These are phyloP conservation scores for Telmatochromis bifrenatus DNA, from an alignment of 2,113 vertebrate genomes.

Conservation along the genomic window DNA sequence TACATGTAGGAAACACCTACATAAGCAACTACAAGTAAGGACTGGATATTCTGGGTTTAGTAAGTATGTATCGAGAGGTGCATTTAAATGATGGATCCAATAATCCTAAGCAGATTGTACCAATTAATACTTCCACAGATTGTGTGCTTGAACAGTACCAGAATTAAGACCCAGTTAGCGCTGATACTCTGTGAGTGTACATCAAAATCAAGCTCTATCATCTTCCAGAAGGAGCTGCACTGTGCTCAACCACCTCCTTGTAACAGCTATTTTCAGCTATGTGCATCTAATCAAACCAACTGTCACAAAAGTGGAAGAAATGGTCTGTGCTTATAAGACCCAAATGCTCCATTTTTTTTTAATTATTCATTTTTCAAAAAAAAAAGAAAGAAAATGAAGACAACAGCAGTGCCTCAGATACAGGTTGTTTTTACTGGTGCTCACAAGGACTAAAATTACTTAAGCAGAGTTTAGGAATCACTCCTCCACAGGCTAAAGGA, in stretches of 20 bases:
- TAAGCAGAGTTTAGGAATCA: not conserved
- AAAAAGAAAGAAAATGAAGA: not conserved
- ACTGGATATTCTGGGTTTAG: not conserved
- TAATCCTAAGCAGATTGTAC: not conserved
- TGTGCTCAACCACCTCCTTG: not conserved
- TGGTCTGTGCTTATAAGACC: not conserved
- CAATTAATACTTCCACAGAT: not conserved
- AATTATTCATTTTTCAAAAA: not conserved
- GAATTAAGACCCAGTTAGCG: not conserved
- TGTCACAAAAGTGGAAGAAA: conserved; percentile 23
- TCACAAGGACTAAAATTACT: not conserved
- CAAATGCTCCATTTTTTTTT: not conserved
- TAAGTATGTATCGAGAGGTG: not conserved
- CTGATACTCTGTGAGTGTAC: not conserved
- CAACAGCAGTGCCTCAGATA: not conserved
- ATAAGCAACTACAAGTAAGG: not conserved
- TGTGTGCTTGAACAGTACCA: not conserved
- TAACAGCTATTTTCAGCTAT: conserved; percentile 24
- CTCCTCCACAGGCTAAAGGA: not conserved
- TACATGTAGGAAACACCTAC: not conserved
- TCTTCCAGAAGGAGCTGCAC: conserved; percentile 12
- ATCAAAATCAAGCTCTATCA: not conserved
- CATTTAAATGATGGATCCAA: not conserved
- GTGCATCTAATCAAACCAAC: conserved; percentile 16
- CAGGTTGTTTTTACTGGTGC: not conserved